These are phyloP conservation scores for Rattus norvegicus DNA, from an alignment of 2,113 vertebrate species.

Conservation along the genomic window GRCr8 NC_086021.1:150807001-150807500, in stretches of 20 bases:
- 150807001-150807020: background rate
- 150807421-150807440: background rate
- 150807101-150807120: background rate
- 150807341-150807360: background rate
- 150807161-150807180: background rate
- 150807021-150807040: background rate
- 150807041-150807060: background rate
- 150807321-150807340: background rate
- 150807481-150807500: background rate
- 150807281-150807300: background rate
- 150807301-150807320: background rate
- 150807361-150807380: background rate
- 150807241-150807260: background rate
- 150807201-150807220: background rate
- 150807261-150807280: background rate
- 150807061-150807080: background rate
- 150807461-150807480: background rate
- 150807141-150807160: conserved; percentile 22
- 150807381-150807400: background rate
- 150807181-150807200: background rate
- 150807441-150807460: background rate
- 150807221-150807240: background rate
- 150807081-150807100: background rate
- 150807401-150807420: background rate
- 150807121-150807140: conserved; percentile 4